Evolutionary conservation across 2,888 invertebrate genomes (phyloP).

Genomic region (Diabrotica balteata): DNA sequence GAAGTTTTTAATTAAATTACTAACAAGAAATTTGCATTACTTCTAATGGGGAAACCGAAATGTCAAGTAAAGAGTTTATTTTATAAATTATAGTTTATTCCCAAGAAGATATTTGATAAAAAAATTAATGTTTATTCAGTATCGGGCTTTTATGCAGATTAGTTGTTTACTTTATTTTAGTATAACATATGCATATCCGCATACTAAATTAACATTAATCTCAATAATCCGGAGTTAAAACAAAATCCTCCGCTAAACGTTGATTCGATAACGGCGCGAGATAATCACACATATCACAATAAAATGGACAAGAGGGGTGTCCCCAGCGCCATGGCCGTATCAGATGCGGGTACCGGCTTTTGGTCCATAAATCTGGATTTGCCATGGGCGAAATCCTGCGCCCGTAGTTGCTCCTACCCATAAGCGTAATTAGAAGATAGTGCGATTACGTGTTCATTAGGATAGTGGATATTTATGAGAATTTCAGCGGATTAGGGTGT

Average conservation of each 20-base stretch:
- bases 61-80: too few species aligned
- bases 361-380: conserved; percentile 46
- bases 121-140: too few species aligned
- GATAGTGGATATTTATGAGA: conserved; percentile 53
- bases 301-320: conserved; percentile 22
- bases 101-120: too few species aligned
- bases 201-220: too few species aligned
- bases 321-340: conserved; percentile 30
- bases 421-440: conserved; percentile 55
- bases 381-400: conserved; percentile 45
- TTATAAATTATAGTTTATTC: too few species aligned
- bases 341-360: conserved; percentile 48
- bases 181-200: too few species aligned
- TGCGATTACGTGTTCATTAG: conserved; percentile 55
- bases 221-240: too few species aligned
- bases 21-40: too few species aligned
- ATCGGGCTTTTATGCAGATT: too few species aligned
- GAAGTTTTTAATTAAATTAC: too few species aligned
- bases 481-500: conserved; percentile 51
- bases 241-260: conserved; percentile 16
- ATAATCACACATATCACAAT: conserved; percentile 27
- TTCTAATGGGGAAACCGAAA: too few species aligned
- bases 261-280: conserved; percentile 21
- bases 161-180: too few species aligned
- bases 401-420: conserved; percentile 39